Evolutionary conservation across 2,797 vertebrate genomes (phyloP).

Genomic region (Podarcis lilfordi): DNA sequence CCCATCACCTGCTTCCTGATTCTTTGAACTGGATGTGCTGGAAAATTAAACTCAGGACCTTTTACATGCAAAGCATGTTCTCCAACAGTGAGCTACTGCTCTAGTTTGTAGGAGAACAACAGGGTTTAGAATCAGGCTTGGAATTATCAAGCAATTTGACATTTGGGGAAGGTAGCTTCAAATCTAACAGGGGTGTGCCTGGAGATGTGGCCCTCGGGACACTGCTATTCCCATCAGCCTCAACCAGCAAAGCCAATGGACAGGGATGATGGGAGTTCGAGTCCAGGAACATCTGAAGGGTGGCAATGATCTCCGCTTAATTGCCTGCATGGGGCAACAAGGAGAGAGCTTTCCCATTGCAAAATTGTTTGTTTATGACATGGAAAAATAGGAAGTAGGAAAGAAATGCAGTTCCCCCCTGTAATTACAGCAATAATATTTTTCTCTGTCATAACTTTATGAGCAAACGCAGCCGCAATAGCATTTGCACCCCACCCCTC

Average conservation of each 20-base stretch:
- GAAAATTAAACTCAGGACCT: too few relatives aligned
- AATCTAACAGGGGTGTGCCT: too few relatives aligned
- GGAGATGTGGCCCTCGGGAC: too few relatives aligned
- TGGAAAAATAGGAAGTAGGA: neutral
- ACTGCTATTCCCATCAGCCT: too few relatives aligned
- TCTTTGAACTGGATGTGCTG: too few relatives aligned
- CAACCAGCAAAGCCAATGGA: too few relatives aligned
- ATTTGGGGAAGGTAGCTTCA: too few relatives aligned
- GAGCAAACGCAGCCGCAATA: slow-evolving; percentile 30
- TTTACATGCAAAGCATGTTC: too few relatives aligned
- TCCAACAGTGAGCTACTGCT: too few relatives aligned
- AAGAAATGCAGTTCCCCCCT: slow-evolving; percentile 29
- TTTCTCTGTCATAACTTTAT: slow-evolving; percentile 37
- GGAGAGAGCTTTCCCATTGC: neutral
- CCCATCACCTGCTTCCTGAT: neutral
- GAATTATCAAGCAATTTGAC: neutral
- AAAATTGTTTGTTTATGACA: neutral
- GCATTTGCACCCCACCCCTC: slow-evolving; percentile 11
- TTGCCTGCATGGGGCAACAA: neutral
- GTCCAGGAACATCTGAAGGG: neutral
- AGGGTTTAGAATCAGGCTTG: neutral
- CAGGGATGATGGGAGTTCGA: neutral
- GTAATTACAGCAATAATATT: slow-evolving; percentile 55
- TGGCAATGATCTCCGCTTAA: neutral
- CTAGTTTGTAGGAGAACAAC: neutral